A percentile compares a stretch with the other conserved stretches of the same genome.
phyloP scores from a whole-genome alignment of 64 coral and sea anemone genomes.

The Orbicella faveolata region DNA sequence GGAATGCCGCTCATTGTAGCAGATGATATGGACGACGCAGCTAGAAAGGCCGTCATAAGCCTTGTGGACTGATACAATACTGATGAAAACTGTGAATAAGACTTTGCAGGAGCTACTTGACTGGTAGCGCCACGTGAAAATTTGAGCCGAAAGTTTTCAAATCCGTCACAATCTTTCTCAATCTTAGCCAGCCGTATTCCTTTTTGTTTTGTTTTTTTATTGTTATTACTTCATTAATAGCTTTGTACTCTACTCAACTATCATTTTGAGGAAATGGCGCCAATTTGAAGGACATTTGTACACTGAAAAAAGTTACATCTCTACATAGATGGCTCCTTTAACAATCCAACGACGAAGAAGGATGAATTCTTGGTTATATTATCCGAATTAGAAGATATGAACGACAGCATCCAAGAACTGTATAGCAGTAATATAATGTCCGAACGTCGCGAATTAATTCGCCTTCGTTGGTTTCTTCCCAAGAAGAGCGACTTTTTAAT shows the following conservation, averaged over 20 bases:
- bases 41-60: conserved; percentile 65
- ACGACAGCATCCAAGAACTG: no score
- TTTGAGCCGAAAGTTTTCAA: background rate
- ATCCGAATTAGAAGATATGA: no score
- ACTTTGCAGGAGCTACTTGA: no score
- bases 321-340: no score
- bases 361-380: no score
- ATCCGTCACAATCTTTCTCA: background rate
- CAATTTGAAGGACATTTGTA: background rate
- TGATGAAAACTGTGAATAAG: no score
- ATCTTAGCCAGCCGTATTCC: background rate
- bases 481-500: no score
- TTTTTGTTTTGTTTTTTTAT: background rate
- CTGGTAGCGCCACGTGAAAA: no score
- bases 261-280: background rate
- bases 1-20: conserved; percentile 68
- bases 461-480: no score
- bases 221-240: background rate
- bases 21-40: conserved; percentile 79
- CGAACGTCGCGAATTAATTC: no score
- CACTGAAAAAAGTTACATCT: background rate
- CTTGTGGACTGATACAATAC: conserved; percentile 6
- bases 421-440: no score
- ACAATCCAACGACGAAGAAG: no score
- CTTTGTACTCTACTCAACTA: background rate